Percentiles rank a stretch among this genome's conserved stretches.
phyloP scores from a whole-genome alignment of 2,888 invertebrate species.

The Agapetus fuscipes region DNA sequence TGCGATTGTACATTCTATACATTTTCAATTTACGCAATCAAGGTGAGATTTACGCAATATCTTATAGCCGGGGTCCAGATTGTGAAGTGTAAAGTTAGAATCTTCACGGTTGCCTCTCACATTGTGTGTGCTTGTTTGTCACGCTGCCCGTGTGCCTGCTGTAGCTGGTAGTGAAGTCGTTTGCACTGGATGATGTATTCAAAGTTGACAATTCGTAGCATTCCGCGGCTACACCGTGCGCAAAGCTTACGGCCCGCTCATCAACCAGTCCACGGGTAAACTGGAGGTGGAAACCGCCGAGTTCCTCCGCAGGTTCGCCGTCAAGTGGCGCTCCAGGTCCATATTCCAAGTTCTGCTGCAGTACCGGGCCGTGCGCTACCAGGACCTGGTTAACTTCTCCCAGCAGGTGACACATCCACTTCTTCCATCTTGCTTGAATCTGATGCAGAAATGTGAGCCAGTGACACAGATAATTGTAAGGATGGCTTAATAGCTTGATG shows the following conservation, averaged over 20 bases:
- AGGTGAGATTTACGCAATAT: no score
- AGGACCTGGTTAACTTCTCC: constrained; percentile 77
- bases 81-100: no score
- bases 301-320: constrained; percentile 63
- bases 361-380: constrained; percentile 71
- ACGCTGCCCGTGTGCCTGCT: no score
- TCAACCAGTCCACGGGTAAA: constrained; percentile 51
- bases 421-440: no score
- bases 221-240: constrained; percentile 62
- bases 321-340: constrained; percentile 73
- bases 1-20: no score
- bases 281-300: constrained; percentile 62
- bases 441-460: no score
- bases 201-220: constrained; percentile 36
- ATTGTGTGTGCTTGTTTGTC: no score
- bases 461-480: no score
- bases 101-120: no score
- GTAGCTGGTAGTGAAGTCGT: neutral
- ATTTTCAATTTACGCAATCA: no score
- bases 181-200: constrained; percentile 7
- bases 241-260: constrained; percentile 52
- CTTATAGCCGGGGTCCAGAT: no score
- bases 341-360: constrained; percentile 75
- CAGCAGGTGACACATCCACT: constrained; percentile 71
- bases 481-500: no score